Conservation (phyloP, 2,888 invertebrate genomes). For the Drosophila cyrtoloma region DNA sequence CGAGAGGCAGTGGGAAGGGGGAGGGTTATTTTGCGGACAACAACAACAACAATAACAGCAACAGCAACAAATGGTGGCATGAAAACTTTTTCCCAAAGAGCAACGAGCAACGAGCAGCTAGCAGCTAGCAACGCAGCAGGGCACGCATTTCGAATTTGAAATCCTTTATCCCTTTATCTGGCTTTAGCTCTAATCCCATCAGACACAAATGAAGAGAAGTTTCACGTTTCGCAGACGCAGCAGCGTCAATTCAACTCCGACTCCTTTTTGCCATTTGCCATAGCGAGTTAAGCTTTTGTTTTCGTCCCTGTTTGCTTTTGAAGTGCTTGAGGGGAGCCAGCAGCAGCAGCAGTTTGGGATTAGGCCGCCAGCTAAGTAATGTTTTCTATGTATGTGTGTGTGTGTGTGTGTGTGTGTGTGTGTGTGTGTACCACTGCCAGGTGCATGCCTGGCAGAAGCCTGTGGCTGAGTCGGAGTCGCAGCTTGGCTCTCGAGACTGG, state of each 20-base stretch:
- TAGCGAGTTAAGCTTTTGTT: constrained; percentile 73
- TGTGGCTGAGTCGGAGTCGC: constrained; percentile 27
- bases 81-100: constrained; percentile 34
- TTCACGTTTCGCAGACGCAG: constrained; percentile 73
- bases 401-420: constrained; percentile 30
- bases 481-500: constrained; percentile 49
- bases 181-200: constrained; percentile 86
- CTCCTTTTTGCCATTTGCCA: constrained; percentile 29
- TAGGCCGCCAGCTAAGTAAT: constrained; percentile 73
- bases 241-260: constrained; percentile 38
- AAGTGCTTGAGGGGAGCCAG: constrained; percentile 52
- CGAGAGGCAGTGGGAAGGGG: not conserved
- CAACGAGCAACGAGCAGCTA: constrained; percentile 1
- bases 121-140: constrained; percentile 16
- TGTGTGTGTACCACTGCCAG: constrained; percentile 51
- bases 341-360: constrained; percentile 65
- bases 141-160: constrained; percentile 77
- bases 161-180: constrained; percentile 86
- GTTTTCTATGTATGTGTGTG: constrained; percentile 14
- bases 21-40: constrained; percentile 31
- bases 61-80: constrained; percentile 31
- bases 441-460: constrained; percentile 56
- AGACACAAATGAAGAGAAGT: constrained; percentile 84
- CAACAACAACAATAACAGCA: constrained; percentile 16
- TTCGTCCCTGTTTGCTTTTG: constrained; percentile 76